A percentile compares a stretch with the other conserved stretches of the same genome.
phyloP scores from a whole-genome alignment of 2,888 invertebrate species.

The Pseudococcus jackbeardsleyi region DNA sequence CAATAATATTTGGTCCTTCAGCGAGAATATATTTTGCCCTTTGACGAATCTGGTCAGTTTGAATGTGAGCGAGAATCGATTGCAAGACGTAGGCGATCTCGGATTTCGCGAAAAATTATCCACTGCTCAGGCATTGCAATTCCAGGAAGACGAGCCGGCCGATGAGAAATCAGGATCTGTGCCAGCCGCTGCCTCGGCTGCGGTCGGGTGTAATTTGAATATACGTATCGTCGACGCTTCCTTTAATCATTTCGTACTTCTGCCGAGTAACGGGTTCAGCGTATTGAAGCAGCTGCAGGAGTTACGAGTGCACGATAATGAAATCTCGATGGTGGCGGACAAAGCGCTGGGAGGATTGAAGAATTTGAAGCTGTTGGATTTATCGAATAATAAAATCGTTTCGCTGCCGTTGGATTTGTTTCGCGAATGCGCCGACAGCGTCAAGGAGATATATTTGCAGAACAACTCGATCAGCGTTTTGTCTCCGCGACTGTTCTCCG shows the following conservation, averaged over 20 bases:
- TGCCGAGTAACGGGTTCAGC: conserved; percentile 87
- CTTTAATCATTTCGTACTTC: conserved; percentile 85
- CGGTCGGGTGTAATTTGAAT: conserved; percentile 78
- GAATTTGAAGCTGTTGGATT: conserved; percentile 86
- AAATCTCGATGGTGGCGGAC: conserved; percentile 89
- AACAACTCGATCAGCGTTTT: conserved; percentile 91
- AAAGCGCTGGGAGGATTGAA: conserved; percentile 85
- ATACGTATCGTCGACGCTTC: conserved; percentile 87
- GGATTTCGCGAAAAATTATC: conserved; percentile 82
- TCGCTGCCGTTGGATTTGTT: conserved; percentile 89
- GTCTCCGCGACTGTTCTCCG: conserved; percentile 87
- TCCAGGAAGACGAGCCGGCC: not conserved
- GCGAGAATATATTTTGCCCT: conserved; percentile 87
- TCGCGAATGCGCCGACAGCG: conserved; percentile 81
- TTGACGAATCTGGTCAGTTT: conserved; percentile 83
- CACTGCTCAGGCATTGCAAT: conserved; percentile 70
- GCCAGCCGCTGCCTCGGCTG: not conserved
- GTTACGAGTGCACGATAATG: conserved; percentile 88
- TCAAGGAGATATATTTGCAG: conserved; percentile 90
- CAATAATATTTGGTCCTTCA: conserved; percentile 91
- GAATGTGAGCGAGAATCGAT: conserved; percentile 88
- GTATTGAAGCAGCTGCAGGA: conserved; percentile 82
- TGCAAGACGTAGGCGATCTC: conserved; percentile 89
- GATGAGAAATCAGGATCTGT: not conserved
- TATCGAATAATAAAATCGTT: conserved; percentile 91